Evolutionary conservation across 2,888 invertebrate genomes (phyloP), one percentile per base, ranked within the genome.

Genomic region (Himalopsyche tibetana): DNA sequence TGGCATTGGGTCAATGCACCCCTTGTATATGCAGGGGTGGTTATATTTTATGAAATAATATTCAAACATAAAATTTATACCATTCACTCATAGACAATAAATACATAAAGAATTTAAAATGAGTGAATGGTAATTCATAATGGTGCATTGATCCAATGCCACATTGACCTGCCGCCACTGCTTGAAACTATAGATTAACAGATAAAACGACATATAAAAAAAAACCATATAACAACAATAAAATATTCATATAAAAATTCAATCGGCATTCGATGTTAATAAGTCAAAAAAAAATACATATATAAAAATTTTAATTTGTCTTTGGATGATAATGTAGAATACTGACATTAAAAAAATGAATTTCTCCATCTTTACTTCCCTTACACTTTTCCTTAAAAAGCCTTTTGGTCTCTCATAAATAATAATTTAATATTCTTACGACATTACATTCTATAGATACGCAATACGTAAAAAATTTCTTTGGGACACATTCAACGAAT

Each of bases 331-430:
- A 63, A 19, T 63, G 28, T 19, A 63, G 63, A 63, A 63, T 63
- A 63, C 63, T 63, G 63, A 63, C 28, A 19, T 63, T 19, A 28
- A 63, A 63, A 63, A 63, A 63, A 19, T 28, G 28, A 19, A 63
- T 63, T 19, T 63, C 63, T 63, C 19, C 19, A 0, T 28, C 28
- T 63, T 63, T 19, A 19, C 63, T 63, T 63, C n/a, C 51, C 51
- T 51, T 3, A 63, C 28, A 6, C 63, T 28, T 63, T 63, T 63
- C 63, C 28, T 19, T 11, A 19, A 63, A 63, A 9, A 63, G 63
- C 63, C 63, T 63, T 63, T 63, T 63, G 63, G 19, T 63, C 63
- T 63, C 63, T 63, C 63, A 63, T 63, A 63, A 63, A 63, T 63
- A 63, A 63, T 63, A 63, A 63, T 19, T 63, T 63, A 63, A 19